Evolutionary conservation across 2,888 invertebrate species (phyloP).

Genomic region (Agapetus fuscipes): DNA sequence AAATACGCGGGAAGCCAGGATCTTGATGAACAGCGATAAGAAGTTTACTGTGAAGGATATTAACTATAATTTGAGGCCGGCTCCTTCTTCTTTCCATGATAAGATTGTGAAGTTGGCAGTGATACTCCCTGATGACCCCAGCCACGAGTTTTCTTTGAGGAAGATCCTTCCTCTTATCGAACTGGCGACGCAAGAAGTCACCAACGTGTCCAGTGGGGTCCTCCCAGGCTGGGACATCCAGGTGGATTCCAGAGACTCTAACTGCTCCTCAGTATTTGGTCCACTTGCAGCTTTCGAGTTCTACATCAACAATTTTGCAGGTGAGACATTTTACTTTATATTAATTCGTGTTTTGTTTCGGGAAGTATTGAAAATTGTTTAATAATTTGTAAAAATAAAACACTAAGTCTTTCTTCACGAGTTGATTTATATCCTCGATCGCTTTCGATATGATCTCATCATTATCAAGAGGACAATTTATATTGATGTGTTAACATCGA

Average conservation of each 20-base stretch:
- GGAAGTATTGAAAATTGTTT: too few species aligned
- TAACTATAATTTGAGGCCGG: slow-evolving; percentile 35
- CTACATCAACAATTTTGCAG: slow-evolving; percentile 55
- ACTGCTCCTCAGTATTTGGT: slow-evolving; percentile 67
- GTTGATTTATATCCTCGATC: too few species aligned
- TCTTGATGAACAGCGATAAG: too few species aligned
- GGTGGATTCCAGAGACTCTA: slow-evolving; percentile 61
- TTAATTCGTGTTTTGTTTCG: too few species aligned
- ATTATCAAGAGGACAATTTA: too few species aligned
- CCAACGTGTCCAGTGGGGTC: slow-evolving; percentile 43
- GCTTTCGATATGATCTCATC: too few species aligned
- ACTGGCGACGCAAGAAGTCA: slow-evolving; percentile 55
- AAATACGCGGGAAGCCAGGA: not conserved
- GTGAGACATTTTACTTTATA: slow-evolving; percentile 32
- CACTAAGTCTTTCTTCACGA: too few species aligned
- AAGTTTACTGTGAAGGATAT: slow-evolving; percentile 24
- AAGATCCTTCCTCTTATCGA: slow-evolving; percentile 62
- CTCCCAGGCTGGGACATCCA: slow-evolving; percentile 60
- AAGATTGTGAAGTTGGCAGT: slow-evolving; percentile 53
- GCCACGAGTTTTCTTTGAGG: slow-evolving; percentile 52
- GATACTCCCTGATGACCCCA: slow-evolving; percentile 50
- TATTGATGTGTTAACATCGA: too few species aligned
- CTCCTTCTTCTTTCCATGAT: slow-evolving; percentile 32
- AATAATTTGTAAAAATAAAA: too few species aligned
- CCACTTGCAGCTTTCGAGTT: slow-evolving; percentile 72